These are phyloP conservation scores for Caenorhabditis plicata DNA, from an alignment of 2,888 invertebrate genomes.

Conservation along the genomic window DNA sequence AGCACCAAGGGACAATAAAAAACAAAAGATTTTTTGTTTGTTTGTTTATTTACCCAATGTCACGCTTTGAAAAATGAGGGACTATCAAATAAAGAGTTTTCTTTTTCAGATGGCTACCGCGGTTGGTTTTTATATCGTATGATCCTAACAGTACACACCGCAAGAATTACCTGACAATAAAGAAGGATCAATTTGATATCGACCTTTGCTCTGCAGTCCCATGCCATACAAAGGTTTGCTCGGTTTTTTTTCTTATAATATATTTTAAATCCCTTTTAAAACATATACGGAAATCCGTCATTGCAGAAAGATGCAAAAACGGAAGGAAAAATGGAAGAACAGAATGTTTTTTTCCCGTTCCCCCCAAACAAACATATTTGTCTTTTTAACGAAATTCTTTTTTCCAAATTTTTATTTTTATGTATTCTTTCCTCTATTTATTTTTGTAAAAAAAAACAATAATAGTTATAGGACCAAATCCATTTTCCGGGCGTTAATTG, in stretches of 20 bases:
- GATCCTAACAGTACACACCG: constrained; percentile 17
- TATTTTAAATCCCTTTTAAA: too few relatives aligned
- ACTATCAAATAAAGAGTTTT: neutral
- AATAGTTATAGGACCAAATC: neutral
- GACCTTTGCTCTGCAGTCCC: constrained; percentile 32
- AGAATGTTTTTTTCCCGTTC: too few relatives aligned
- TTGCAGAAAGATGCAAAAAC: too few relatives aligned
- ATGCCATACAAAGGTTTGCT: constrained; percentile 37
- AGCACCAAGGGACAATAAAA: neutral
- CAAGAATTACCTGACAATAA: constrained; percentile 33
- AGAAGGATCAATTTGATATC: constrained; percentile 36
- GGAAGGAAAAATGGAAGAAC: too few relatives aligned
- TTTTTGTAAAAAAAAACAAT: neutral
- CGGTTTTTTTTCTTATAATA: too few relatives aligned
- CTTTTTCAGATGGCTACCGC: constrained; percentile 34
- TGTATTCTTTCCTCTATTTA: neutral
- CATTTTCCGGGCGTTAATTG: neutral
- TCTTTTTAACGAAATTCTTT: neutral
- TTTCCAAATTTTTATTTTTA: neutral
- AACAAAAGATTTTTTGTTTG: neutral
- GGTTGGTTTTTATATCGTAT: constrained; percentile 35
- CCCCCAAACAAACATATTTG: too few relatives aligned
- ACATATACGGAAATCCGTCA: too few relatives aligned
- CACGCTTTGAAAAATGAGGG: neutral
- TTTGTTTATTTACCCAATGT: neutral